Evolutionary conservation across 2,888 invertebrate species (phyloP).

Genomic region (Crocallis elinguaria): DNA sequence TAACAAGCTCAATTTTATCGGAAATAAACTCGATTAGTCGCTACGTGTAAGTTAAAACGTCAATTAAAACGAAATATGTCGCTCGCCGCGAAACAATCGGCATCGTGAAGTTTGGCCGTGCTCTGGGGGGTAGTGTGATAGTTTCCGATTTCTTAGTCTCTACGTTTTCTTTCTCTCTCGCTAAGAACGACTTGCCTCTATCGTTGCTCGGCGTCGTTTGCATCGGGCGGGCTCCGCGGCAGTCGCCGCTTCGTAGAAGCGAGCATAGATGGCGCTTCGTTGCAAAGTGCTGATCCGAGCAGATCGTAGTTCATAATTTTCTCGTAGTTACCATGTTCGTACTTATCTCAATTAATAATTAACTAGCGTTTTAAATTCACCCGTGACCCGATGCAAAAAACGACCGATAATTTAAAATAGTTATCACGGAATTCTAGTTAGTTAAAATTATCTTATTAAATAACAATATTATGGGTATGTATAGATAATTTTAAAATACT

Average conservation of each 20-base stretch:
- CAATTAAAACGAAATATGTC: conserved; percentile 69
- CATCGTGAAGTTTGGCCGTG: conserved; percentile 46
- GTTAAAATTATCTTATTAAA: conserved; percentile 69
- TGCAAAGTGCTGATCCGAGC: background rate
- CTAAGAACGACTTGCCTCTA: conserved; percentile 46
- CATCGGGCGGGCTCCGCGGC: background rate
- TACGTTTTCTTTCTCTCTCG: conserved; percentile 46
- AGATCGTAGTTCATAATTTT: background rate
- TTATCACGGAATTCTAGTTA: conserved; percentile 73
- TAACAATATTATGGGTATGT: conserved; percentile 68
- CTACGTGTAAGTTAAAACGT: conserved; percentile 78
- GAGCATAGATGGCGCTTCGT: background rate
- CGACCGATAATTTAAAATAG: conserved; percentile 46
- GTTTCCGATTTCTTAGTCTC: conserved; percentile 47
- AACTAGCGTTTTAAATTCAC: background rate
- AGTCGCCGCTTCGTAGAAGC: background rate
- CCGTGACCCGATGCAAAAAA: conserved; percentile 28
- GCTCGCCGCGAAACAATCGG: conserved; percentile 41
- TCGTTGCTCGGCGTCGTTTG: conserved; percentile 25
- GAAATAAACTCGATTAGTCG: conserved; percentile 66
- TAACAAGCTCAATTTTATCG: conserved; percentile 82
- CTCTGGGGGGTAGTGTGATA: conserved; percentile 51
- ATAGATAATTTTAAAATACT: conserved; percentile 78
- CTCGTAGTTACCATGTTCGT: conserved; percentile 2
- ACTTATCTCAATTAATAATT: background rate